These are phyloP conservation scores for Hozukius guyotensis DNA, from an alignment of 2,797 vertebrate species.

Conservation along the genomic window DNA sequence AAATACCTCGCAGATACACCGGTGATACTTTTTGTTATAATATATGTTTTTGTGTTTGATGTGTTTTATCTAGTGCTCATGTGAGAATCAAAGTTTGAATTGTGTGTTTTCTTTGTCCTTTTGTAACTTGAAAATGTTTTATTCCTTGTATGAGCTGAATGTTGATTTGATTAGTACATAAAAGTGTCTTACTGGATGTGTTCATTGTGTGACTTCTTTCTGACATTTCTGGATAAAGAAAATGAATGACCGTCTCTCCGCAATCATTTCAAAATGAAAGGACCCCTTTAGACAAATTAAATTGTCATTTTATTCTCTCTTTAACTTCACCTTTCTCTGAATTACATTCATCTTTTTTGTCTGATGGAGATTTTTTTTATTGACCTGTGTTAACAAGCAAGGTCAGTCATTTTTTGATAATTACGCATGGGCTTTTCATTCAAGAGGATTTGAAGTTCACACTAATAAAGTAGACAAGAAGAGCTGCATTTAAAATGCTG, in stretches of 20 bases:
- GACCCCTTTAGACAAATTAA: neutral
- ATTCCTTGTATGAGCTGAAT: neutral
- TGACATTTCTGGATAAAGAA: neutral
- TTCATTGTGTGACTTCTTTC: neutral
- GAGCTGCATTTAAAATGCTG: neutral
- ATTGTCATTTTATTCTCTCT: slow-evolving; percentile 8
- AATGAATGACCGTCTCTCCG: neutral
- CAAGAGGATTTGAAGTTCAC: neutral
- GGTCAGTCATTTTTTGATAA: neutral
- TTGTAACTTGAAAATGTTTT: neutral
- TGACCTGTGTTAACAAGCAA: slow-evolving; percentile 26
- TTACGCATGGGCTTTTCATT: neutral
- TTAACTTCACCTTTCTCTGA: slow-evolving; percentile 2
- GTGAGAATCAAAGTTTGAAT: neutral
- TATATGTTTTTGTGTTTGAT: neutral
- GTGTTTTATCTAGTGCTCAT: neutral
- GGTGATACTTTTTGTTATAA: too few species aligned
- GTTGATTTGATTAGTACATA: neutral
- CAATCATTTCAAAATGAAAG: neutral
- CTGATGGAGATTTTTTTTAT: slow-evolving; percentile 23
- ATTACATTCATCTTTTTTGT: slow-evolving; percentile 12
- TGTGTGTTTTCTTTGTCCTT: neutral
- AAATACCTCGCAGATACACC: too few species aligned
- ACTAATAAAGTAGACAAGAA: neutral
- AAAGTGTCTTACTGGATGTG: neutral